Conservation (phyloP, 2,888 invertebrate genomes). For the Tachina lurida region DNA sequence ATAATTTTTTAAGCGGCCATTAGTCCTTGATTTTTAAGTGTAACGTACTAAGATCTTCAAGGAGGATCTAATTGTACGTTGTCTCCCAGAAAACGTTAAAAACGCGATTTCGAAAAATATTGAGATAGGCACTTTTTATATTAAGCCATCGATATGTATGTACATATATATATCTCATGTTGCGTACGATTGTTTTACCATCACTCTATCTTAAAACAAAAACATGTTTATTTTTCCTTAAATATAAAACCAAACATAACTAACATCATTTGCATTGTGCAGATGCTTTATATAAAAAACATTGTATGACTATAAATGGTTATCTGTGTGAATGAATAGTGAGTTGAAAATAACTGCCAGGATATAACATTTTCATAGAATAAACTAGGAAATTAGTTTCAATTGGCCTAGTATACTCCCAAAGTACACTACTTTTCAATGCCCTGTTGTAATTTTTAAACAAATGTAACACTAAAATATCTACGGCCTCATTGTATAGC, state of each 20-base stretch:
- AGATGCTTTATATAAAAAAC: not conserved
- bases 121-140: no score
- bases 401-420: not conserved
- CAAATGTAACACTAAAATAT: not conserved
- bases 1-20: no score
- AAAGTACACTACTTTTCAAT: no score
- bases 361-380: conserved; percentile 21
- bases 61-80: no score
- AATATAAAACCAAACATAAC: conserved; percentile 14
- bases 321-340: not conserved
- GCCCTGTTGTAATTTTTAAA: no score
- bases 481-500: no score
- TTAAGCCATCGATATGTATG: no score
- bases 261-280: conserved; percentile 9
- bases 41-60: no score
- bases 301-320: not conserved
- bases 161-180: not conserved
- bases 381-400: conserved; percentile 2
- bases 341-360: not conserved
- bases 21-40: no score
- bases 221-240: conserved; percentile 7
- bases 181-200: not conserved
- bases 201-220: conserved; percentile 20
- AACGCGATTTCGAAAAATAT: no score
- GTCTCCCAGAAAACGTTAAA: no score